These are phyloP conservation scores for Campoletis raptor DNA, from an alignment of 2,888 invertebrate genomes.

Conservation along the genomic window DNA sequence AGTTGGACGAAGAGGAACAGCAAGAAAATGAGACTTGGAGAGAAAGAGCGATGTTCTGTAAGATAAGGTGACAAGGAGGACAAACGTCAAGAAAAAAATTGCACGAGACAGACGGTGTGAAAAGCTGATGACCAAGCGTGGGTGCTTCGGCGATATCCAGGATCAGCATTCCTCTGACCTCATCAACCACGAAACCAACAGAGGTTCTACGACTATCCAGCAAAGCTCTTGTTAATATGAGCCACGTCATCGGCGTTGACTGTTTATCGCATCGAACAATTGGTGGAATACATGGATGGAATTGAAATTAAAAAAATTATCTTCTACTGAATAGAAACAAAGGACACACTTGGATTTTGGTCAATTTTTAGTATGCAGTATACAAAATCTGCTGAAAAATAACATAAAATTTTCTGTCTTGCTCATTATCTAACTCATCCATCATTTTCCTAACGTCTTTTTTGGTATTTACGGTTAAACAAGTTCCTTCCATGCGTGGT, in stretches of 20 bases:
- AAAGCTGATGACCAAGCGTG: conserved; percentile 6
- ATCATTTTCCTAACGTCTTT: neutral
- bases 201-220: neutral
- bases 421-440: too few relatives aligned
- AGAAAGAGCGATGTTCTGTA: neutral
- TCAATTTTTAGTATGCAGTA: too few relatives aligned
- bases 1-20: neutral
- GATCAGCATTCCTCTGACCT: conserved; percentile 7
- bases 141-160: neutral
- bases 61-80: neutral
- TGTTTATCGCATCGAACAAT: neutral
- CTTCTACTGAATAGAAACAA: too few relatives aligned
- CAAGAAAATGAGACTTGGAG: neutral
- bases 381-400: too few relatives aligned
- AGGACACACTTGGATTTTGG: too few relatives aligned
- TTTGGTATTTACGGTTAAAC: neutral
- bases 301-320: too few relatives aligned
- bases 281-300: neutral
- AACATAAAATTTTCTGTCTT: too few relatives aligned
- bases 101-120: neutral
- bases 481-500: neutral
- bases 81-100: neutral
- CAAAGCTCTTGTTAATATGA: neutral
- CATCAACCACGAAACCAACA: neutral
- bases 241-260: neutral